Base-by-base conservation (phyloP, 2,113 vertebrate genomes). In the Malurus melanocephalus region DNA sequence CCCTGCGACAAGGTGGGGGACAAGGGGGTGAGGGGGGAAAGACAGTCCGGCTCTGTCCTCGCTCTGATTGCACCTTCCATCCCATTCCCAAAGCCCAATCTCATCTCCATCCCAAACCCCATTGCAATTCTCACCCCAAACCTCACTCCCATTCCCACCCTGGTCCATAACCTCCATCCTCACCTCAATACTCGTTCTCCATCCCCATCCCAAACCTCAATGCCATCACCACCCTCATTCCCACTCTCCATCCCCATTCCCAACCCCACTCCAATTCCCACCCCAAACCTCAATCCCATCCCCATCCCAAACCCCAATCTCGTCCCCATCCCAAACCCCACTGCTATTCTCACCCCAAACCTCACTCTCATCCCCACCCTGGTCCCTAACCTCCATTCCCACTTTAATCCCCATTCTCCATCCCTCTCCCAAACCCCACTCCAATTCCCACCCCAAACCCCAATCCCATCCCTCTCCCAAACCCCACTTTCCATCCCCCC, bases 1-100 rank as follows among this genome's bases (percentile, higher is more conserved):
- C 98, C 87, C 99, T 99, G 97, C 35, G 35, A 35, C 35, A 35
- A 2, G 19, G 16, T 15, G 16, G 3, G 75, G 55, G 51, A 87
- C 46, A 16, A 11, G 16, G 53, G 2, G 16, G 5, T 12, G 43
- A 23, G 60, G 38, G 8, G 40, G 51, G 32, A 22, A 9, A 17
- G 48, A 27, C 7, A 42, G 3, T 9, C 13, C 1, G 2, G 65
- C 7, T 43, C 38, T 40, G 3, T 19, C 57, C 38, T 6, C 27
- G 1, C 16, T 28, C 45, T 28, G 20, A 27, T 9, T 20, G 35
- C 35, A 35, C 35, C 35, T 35, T 35, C 35, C 35, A 35, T 35
- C 35, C 35, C 35, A 35, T 35, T 8, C 35, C 24, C 15, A 10
- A 56, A 40, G 0, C 20, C 16, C 19, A 0, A 13, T n/a, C 6